These are phyloP conservation scores for Eupleurogrammus muticus DNA, from an alignment of 2,797 vertebrate species.

Conservation along the genomic window DNA sequence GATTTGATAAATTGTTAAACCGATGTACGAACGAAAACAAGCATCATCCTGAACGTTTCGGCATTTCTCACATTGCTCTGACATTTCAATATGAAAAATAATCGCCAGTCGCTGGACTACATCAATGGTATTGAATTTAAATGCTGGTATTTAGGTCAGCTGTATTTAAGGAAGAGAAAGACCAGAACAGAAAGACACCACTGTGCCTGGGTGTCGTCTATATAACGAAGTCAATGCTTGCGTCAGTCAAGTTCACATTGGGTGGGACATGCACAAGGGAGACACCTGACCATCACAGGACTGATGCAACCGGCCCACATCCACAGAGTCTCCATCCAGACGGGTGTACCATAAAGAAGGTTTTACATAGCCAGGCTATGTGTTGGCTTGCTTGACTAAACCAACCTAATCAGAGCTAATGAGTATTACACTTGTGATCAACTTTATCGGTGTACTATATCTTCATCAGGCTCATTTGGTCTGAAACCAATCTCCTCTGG, in stretches of 20 bases:
- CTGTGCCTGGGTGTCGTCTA: neutral
- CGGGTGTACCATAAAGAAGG: too few relatives aligned
- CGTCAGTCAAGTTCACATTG: slow-evolving; percentile 9
- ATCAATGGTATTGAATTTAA: neutral
- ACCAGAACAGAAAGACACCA: neutral
- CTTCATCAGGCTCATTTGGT: too few relatives aligned
- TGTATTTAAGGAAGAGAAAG: slow-evolving; percentile 3
- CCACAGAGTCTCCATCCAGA: slow-evolving; percentile 34
- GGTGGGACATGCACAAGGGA: slow-evolving; percentile 28
- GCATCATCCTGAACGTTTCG: neutral
- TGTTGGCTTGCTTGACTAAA: too few relatives aligned
- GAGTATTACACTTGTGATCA: too few relatives aligned
- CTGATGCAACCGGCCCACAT: slow-evolving; percentile 34
- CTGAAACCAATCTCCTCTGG: too few relatives aligned
- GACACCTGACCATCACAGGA: slow-evolving; percentile 39
- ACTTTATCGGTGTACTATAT: too few relatives aligned
- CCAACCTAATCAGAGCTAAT: too few relatives aligned
- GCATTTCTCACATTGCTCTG: neutral
- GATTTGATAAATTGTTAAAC: too few relatives aligned
- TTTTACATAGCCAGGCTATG: too few relatives aligned
- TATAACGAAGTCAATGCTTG: slow-evolving; percentile 15
- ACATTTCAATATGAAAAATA: neutral
- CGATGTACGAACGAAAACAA: too few relatives aligned
- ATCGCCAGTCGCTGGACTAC: neutral
- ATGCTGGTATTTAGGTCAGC: neutral